Conservation (phyloP, 2,113 vertebrate species). For the Alces alces region DNA sequence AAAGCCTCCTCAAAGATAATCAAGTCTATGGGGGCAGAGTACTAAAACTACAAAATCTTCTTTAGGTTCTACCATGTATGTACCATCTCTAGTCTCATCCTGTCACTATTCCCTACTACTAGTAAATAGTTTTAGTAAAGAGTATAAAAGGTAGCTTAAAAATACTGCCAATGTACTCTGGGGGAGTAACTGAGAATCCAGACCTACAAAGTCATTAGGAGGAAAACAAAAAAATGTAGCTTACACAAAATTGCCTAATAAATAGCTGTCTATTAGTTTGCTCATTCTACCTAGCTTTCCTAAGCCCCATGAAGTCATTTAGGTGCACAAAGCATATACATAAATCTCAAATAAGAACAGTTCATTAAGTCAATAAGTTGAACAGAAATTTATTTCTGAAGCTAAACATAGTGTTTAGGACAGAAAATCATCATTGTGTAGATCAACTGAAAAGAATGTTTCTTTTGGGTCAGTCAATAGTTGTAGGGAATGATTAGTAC, state of each 20-base stretch:
- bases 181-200: background rate
- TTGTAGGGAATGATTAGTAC: background rate
- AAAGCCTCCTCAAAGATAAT: background rate
- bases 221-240: background rate
- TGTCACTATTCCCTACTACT: background rate
- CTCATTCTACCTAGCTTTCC: constrained; percentile 9
- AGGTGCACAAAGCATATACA: constrained; percentile 11
- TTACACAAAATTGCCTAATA: constrained; percentile 10
- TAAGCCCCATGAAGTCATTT: background rate
- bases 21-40: background rate
- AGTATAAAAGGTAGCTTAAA: background rate
- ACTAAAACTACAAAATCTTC: background rate
- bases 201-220: background rate
- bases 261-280: background rate
- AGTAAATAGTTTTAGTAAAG: background rate
- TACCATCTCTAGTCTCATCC: background rate
- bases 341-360: background rate
- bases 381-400: background rate
- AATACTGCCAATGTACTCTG: background rate
- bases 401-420: background rate
- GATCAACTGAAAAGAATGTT: constrained; percentile 17
- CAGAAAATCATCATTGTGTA: background rate
- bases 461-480: background rate
- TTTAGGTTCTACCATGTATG: background rate
- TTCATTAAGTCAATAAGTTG: background rate